Conservation (phyloP, 2,797 vertebrate genomes). For the Mus minutoides region DNA sequence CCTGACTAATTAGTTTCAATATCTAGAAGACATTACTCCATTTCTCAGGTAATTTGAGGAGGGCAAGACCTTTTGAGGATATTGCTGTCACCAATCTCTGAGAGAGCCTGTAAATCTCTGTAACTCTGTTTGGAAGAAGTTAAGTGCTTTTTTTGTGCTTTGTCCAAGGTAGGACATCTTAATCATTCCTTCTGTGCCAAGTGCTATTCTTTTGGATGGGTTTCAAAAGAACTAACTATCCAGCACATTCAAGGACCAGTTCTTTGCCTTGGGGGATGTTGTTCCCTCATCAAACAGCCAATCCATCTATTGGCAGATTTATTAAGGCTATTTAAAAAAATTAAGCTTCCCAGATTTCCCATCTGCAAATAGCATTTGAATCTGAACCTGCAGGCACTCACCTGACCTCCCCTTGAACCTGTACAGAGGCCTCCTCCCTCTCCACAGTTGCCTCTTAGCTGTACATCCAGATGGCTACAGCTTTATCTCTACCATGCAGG, state of each 20-base stretch:
- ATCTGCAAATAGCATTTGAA: constrained; percentile 79
- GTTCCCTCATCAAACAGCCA: constrained; percentile 58
- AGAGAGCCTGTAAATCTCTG: background rate
- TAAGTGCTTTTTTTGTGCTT: background rate
- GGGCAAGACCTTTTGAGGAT: background rate
- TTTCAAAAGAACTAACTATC: constrained; percentile 55
- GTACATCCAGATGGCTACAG: background rate
- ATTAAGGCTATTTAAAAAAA: constrained; percentile 78
- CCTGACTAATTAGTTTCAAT: constrained; percentile 15
- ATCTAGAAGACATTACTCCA: background rate
- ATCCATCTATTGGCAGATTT: constrained; percentile 74
- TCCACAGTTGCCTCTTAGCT: background rate
- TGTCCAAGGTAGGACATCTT: constrained; percentile 12
- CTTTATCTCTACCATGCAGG: background rate
- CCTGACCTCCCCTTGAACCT: constrained; percentile 77
- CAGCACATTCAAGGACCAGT: constrained; percentile 27
- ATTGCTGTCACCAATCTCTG: background rate
- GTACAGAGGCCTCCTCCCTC: background rate
- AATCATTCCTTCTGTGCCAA: background rate
- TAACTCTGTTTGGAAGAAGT: constrained; percentile 10
- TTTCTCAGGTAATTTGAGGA: constrained; percentile 3
- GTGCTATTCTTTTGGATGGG: constrained; percentile 10
- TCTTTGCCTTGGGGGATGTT: constrained; percentile 61
- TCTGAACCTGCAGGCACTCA: constrained; percentile 76
- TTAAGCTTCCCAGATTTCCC: constrained; percentile 71